Conservation (phyloP, 1,140 invertebrate genomes). For the Drosophila bocqueti region DNA sequence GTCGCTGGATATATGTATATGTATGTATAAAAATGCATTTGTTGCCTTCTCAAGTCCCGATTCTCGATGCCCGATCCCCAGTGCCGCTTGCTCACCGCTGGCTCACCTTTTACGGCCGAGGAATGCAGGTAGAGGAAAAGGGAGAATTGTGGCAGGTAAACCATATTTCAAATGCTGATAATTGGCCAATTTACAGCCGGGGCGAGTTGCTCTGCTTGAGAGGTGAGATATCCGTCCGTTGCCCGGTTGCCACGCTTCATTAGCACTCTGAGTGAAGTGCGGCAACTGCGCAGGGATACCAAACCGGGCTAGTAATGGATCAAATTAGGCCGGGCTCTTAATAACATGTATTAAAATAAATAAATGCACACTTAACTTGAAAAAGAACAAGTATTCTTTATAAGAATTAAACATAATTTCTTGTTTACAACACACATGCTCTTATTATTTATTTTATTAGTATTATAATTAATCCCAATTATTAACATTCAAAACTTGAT, state of each 20-base stretch:
- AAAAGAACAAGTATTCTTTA: neutral
- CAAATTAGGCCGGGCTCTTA: neutral
- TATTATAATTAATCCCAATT: neutral
- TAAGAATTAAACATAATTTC: neutral
- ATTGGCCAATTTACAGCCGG: constrained; percentile 76
- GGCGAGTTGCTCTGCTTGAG: constrained; percentile 32
- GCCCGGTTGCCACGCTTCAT: constrained; percentile 52
- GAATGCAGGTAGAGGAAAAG: constrained; percentile 56
- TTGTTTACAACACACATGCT: neutral
- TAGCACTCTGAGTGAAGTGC: constrained; percentile 15
- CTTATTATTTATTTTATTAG: neutral
- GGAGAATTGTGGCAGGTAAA: constrained; percentile 61
- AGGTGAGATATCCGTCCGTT: constrained; percentile 29
- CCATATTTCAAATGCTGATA: constrained; percentile 80
- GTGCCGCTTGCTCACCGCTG: constrained; percentile 5
- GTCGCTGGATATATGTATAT: constrained; percentile 32
- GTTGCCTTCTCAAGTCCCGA: constrained; percentile 32
- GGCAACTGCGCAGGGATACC: constrained; percentile 34
- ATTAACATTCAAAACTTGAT: too few relatives aligned
- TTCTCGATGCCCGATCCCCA: constrained; percentile 10
- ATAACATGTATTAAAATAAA: constrained; percentile 1
- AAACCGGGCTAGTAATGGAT: neutral
- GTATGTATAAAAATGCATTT: constrained; percentile 1
- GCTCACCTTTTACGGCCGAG: constrained; percentile 26
- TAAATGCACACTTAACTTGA: neutral